These are phyloP conservation scores for Amazona vittata DNA, from an alignment of 2,113 vertebrate species.

Conservation along the genomic window DNA sequence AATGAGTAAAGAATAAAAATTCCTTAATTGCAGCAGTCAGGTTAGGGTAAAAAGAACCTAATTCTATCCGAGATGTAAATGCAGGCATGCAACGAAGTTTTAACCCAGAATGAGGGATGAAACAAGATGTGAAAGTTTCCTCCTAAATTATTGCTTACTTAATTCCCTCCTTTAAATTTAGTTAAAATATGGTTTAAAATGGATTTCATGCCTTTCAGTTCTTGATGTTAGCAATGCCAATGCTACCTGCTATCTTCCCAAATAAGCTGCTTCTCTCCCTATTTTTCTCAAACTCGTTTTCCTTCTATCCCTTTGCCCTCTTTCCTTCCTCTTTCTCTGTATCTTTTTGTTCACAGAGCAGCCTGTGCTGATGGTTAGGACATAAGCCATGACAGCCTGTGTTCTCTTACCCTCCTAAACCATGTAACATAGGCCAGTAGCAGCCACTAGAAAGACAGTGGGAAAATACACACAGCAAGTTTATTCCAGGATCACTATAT, in stretches of 20 bases:
- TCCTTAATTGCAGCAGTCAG: not conserved
- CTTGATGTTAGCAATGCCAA: not conserved
- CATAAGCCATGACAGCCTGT: not conserved
- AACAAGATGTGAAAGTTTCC: not conserved
- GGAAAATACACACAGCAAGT: not conserved
- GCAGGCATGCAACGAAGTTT: not conserved
- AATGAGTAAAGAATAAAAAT: not conserved
- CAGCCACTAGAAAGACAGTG: not conserved
- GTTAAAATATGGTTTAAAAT: not conserved
- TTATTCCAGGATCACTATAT: not conserved
- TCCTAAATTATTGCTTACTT: not conserved
- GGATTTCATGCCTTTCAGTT: not conserved
- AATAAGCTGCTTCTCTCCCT: not conserved
- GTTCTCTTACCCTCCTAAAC: not conserved
- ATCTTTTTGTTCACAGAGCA: not conserved
- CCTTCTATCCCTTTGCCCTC: not conserved
- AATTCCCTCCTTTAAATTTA: not conserved
- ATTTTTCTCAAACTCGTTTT: not conserved
- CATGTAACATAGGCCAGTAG: not conserved
- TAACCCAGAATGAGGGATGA: not conserved
- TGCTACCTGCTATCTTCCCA: not conserved
- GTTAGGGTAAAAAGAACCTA: not conserved
- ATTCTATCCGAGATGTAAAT: not conserved
- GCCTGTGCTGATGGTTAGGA: not conserved
- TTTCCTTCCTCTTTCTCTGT: not conserved